Base-by-base conservation (phyloP, 2,888 invertebrate genomes). In the Acanthosepion lycidas region DNA sequence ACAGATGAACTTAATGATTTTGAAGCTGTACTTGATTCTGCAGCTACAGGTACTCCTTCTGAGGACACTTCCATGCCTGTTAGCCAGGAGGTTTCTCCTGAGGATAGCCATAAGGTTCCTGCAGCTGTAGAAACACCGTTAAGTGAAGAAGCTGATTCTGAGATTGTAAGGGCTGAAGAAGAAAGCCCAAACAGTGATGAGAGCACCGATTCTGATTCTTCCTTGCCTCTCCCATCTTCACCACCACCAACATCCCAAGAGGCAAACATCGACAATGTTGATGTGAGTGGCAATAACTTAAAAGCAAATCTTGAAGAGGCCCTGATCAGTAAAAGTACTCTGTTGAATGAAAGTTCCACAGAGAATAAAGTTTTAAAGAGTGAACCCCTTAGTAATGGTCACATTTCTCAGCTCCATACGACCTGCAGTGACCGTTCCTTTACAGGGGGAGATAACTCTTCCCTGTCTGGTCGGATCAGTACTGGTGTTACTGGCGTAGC, bases 331-430 rank as follows among this genome's bases (percentile, higher is more conserved):
- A 78, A n/a, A 78, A 33, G 5, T 9, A 15, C 78, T 9, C 18
- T 33, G 78, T 78, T 18, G 12, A 33, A n/a, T 12, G 93, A 93
- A 48, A n/a, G 26, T 53, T n/a, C 51, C 28, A 51, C 93, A 18
- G 51, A 42, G 42, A 42, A 93, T 49, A 51, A 53, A n/a, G 48
- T 93, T n/a, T 26, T 20, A 53, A 93, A 93, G 53, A 53, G 51
- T 26, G 93, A 93, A 93, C 49, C 93, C 28, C 93, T 93, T 28
- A 93, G 93, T 51, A 93, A 93, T 20, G 93, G 93, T 53, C 93
- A 93, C 51, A 33, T 48, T 93, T 53, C 53, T n/a, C 53, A 49
- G 49, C n/a, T 53, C 12, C 51, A 20, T 93, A 49, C n/a, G 18
- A 93, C n/a, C 51, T 78, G 78, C n/a, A 78, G 78, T 78, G 78